These are phyloP conservation scores for Calvadosia cruxmelitensis DNA, from an alignment of 30 jellyfish, hydroid and myxozoan genomes.

Conservation along the genomic window DNA sequence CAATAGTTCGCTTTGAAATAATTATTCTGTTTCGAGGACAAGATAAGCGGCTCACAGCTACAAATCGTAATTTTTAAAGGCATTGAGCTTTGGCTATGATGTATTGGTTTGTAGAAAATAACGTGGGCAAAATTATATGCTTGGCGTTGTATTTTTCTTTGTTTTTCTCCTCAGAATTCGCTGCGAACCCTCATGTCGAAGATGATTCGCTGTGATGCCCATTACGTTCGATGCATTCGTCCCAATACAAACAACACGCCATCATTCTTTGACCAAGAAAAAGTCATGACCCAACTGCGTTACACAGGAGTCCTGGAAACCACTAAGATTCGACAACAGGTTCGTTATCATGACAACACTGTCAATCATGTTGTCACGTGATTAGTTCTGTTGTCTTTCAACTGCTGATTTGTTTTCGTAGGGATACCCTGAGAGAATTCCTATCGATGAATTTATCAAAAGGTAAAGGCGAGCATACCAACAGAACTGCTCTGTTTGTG, in stretches of 20 bases:
- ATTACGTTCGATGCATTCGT: constrained; percentile 89
- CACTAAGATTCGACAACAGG: constrained; percentile 70
- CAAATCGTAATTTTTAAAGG: too few relatives aligned
- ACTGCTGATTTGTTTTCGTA: background rate
- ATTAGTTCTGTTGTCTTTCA: too few relatives aligned
- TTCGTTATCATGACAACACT: too few relatives aligned
- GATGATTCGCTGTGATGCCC: constrained; percentile 86
- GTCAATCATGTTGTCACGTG: too few relatives aligned
- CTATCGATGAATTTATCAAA: constrained; percentile 51
- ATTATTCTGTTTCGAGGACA: too few relatives aligned
- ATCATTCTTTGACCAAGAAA: constrained; percentile 38
- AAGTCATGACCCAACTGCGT: constrained; percentile 71
- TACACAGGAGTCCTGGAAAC: constrained; percentile 98
- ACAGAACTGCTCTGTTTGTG: too few relatives aligned
- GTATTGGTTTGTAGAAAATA: too few relatives aligned
- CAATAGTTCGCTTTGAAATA: too few relatives aligned
- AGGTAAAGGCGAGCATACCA: too few relatives aligned
- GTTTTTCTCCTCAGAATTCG: constrained; percentile 40
- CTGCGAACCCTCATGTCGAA: constrained; percentile 85
- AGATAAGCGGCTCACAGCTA: too few relatives aligned
- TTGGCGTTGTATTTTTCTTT: background rate
- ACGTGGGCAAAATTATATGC: too few relatives aligned
- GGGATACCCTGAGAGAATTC: constrained; percentile 90
- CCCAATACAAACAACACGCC: constrained; percentile 75
- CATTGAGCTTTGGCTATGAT: too few relatives aligned